Evolutionary conservation across 2,113 vertebrate species (phyloP).

Genomic region (Solea senegalensis): DNA sequence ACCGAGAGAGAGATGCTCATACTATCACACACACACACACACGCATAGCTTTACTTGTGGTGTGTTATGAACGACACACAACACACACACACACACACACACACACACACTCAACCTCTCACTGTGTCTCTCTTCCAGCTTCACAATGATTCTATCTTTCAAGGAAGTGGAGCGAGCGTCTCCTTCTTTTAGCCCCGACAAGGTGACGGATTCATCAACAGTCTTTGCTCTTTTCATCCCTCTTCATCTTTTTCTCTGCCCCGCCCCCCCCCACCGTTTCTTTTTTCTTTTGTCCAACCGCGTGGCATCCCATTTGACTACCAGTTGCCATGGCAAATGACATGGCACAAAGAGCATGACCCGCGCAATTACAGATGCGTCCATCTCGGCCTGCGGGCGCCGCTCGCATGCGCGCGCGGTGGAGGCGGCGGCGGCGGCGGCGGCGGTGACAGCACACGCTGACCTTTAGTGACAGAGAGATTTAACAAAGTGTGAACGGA

Average conservation of each 20-base stretch:
- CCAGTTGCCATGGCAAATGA: conserved; percentile 62
- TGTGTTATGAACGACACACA: background rate
- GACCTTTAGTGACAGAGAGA: conserved; percentile 57
- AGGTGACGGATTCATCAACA: conserved; percentile 24
- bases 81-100: conserved; percentile 2
- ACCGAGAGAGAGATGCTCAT: conserved; percentile 16
- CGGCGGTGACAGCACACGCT: conserved; percentile 17
- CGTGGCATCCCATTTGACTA: conserved; percentile 41
- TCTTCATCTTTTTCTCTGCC: conserved; percentile 13
- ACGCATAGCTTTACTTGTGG: conserved; percentile 16
- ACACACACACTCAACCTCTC: background rate
- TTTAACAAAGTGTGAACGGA: conserved; percentile 57
- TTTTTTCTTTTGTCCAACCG: conserved; percentile 31
- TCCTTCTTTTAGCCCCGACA: conserved; percentile 12
- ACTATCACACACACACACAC: conserved; percentile 9
- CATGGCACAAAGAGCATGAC: conserved; percentile 48
- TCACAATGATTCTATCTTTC: conserved; percentile 15
- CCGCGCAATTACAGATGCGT: conserved; percentile 42
- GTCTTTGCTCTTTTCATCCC: conserved; percentile 1
- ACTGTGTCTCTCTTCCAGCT: conserved; percentile 3
- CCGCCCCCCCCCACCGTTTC: conserved; percentile 16
- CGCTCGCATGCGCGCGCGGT: background rate
- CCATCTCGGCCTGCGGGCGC: background rate
- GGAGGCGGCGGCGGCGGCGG: background rate
- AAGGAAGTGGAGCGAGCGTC: background rate